A percentile compares a stretch with the other conserved stretches of the same genome.
Evolutionary conservation across 2,888 invertebrate genomes (phyloP).

Genomic region (Isoperla grammatica): DNA sequence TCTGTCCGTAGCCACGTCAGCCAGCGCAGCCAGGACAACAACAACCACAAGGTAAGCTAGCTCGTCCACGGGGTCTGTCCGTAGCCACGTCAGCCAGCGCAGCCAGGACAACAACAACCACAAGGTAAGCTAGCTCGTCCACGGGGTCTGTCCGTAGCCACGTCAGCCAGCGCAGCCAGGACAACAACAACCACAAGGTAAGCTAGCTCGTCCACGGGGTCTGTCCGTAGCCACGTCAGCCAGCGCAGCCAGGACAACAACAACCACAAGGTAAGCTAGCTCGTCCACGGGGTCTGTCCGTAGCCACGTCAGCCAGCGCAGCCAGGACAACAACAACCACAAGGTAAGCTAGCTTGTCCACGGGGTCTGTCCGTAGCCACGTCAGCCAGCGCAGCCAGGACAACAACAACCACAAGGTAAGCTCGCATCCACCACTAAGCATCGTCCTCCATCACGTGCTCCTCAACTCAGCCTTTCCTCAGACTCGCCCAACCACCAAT

Average conservation of each 20-base stretch:
- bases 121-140: constrained; percentile 33
- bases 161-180: constrained; percentile 18
- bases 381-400: constrained; percentile 19
- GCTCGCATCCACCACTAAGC: too few species aligned
- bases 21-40: constrained; percentile 18
- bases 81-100: constrained; percentile 22
- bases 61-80: constrained; percentile 36
- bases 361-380: constrained; percentile 34
- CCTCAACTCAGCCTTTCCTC: too few species aligned
- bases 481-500: too few species aligned
- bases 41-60: constrained; percentile 28
- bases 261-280: constrained; percentile 28
- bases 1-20: constrained; percentile 31
- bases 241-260: constrained; percentile 15
- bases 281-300: constrained; percentile 36
- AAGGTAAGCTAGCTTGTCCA: constrained; percentile 34
- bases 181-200: constrained; percentile 21
- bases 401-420: constrained; percentile 22
- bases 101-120: constrained; percentile 18
- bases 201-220: constrained; percentile 36
- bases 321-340: constrained; percentile 13
- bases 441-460: too few species aligned
- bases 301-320: constrained; percentile 21
- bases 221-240: constrained; percentile 29
- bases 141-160: constrained; percentile 34